Conservation (phyloP, 2,888 invertebrate genomes). For the Thumatha senex region DNA sequence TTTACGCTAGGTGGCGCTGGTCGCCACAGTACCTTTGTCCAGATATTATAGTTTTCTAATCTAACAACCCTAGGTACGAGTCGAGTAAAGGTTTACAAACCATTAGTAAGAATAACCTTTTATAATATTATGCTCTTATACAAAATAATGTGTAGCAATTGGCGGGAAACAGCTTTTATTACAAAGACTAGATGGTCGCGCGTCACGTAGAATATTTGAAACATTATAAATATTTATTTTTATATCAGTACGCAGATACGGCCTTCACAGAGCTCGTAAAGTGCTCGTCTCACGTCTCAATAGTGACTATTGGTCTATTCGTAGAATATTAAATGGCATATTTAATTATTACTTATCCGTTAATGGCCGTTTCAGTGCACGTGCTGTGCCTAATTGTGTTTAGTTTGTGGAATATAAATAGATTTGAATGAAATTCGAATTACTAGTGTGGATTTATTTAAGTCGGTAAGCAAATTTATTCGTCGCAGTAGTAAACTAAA, state of each 20-base stretch:
- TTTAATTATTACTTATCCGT: constrained; percentile 24
- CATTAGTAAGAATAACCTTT: too few relatives aligned
- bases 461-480: too few relatives aligned
- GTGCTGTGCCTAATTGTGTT: constrained; percentile 14
- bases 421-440: too few relatives aligned
- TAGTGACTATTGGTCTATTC: constrained; percentile 28
- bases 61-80: too few relatives aligned
- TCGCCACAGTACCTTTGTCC: too few relatives aligned
- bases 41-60: too few relatives aligned
- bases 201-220: constrained; percentile 29
- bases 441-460: too few relatives aligned
- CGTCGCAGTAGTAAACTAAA: too few relatives aligned
- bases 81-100: too few relatives aligned
- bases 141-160: constrained; percentile 1
- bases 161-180: constrained; percentile 16
- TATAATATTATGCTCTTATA: too few relatives aligned
- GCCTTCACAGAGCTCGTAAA: constrained; percentile 34
- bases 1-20: too few relatives aligned
- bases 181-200: constrained; percentile 11
- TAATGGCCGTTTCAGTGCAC: constrained; percentile 16
- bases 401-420: neutral
- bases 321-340: constrained; percentile 34
- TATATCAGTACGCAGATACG: constrained; percentile 23
- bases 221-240: constrained; percentile 29
- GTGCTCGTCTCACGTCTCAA: constrained; percentile 27